Base-by-base conservation (phyloP, 1,140 invertebrate species). In the Sinonovacula constricta region DNA sequence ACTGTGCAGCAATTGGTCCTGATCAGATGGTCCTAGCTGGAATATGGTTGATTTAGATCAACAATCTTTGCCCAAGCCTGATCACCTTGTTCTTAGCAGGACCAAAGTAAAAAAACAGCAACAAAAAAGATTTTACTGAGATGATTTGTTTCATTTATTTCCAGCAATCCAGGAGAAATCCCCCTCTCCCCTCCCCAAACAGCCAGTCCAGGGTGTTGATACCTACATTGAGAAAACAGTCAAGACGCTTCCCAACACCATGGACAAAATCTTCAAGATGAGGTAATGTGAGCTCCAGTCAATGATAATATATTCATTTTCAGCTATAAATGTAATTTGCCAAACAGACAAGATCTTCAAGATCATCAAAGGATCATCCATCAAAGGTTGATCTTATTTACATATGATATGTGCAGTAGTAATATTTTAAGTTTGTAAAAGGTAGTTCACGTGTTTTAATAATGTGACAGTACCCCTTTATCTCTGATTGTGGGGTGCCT, bases 181-280 rank as follows among this genome's bases (percentile, higher is more conserved):
- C n/a, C n/a, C n/a, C n/a, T n/a, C n/a, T n/a, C n/a, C n/a, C n/a
- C n/a, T n/a, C n/a, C n/a, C n/a, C n/a, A n/a, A n/a, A n/a, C n/a
- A 62, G 54, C 34, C 75, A 24, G 53, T 36, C 1, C 75, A 69
- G 24, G 66, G 56, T 51, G 66, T 77, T 22, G 75, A 77, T 18
- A 68, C 75, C 15, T 77, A 60, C 22, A 77, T 77, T 24, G 69
- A 62, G 31, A 24, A 33, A 15, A 69, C 75, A 15, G 75, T 77
- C 3, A 39, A 66, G 10, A 24, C 30, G 18, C 49, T 77, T 31
- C 75, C 75, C 15, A 33, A 67, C 14, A 62, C 75, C 4, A 62
- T 77, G 24, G 66, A 77, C 22, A 77, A 69, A 36, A 77, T 77
- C 7, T 77, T 31, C 22, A 77, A 69, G 62, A 77, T 77, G 65